A percentile compares a stretch with the other conserved stretches of the same genome.
Conservation (phyloP, 2,888 invertebrate species). For the Rhogogaster chlorosoma region DNA sequence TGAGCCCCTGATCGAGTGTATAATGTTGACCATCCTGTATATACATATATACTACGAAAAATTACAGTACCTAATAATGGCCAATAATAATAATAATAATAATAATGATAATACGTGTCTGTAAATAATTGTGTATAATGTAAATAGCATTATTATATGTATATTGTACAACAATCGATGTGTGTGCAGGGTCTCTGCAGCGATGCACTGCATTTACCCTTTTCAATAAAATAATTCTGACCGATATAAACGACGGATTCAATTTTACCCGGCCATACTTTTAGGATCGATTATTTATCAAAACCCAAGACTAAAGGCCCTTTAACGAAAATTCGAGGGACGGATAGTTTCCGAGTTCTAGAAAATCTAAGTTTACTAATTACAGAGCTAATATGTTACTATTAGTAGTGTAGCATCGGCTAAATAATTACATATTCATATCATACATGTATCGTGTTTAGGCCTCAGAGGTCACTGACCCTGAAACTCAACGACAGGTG, state of each 20-base stretch:
- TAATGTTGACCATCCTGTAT: neutral
- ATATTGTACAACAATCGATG: slow-evolving; percentile 22
- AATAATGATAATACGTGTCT: neutral
- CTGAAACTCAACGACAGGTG: too few species aligned
- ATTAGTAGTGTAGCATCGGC: too few species aligned
- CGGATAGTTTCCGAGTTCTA: too few species aligned
- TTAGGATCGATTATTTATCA: neutral
- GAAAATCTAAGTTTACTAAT: too few species aligned
- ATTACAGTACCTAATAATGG: neutral
- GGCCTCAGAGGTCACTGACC: too few species aligned
- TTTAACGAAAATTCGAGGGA: too few species aligned
- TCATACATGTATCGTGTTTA: too few species aligned
- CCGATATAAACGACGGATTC: neutral
- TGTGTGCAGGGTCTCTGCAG: neutral
- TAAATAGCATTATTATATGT: slow-evolving; percentile 30
- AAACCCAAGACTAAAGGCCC: too few species aligned
- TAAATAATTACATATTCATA: too few species aligned
- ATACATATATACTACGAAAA: neutral
- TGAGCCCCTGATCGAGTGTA: neutral
- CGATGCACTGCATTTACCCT: slow-evolving; percentile 3
- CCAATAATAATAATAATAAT: neutral
- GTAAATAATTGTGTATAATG: slow-evolving; percentile 50
- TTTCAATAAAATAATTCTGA: slow-evolving; percentile 34
- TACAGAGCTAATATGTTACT: too few species aligned
- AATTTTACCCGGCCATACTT: neutral